Conservation (phyloP, 2,797 vertebrate species). For the Cynodonichthys magdalenae region DNA sequence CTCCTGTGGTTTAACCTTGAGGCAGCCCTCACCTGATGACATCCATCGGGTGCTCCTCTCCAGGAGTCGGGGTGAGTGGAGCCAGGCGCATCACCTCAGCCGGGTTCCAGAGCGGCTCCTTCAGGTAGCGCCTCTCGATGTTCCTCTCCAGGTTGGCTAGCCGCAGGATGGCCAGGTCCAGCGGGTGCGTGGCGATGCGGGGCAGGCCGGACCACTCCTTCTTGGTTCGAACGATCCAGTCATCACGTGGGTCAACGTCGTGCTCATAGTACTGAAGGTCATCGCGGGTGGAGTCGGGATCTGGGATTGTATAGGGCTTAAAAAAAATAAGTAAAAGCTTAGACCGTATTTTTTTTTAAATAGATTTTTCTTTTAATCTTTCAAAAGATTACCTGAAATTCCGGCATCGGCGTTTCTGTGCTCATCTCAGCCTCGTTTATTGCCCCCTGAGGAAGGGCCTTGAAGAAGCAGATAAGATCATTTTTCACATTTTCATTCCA, state of each 20-base stretch:
- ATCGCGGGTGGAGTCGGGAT: slow-evolving; percentile 87
- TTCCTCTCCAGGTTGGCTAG: slow-evolving; percentile 91
- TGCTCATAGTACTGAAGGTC: slow-evolving; percentile 94
- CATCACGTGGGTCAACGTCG: slow-evolving; percentile 85
- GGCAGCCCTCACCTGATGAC: slow-evolving; percentile 68
- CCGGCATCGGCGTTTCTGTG: slow-evolving; percentile 64
- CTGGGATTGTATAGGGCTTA: slow-evolving; percentile 89
- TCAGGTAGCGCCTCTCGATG: slow-evolving; percentile 92
- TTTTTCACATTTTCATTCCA: too few species aligned
- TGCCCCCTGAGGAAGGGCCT: slow-evolving; percentile 73
- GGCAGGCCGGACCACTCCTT: slow-evolving; percentile 86
- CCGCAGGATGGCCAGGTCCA: slow-evolving; percentile 90
- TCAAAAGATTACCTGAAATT: slow-evolving; percentile 76
- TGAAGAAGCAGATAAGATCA: slow-evolving; percentile 23
- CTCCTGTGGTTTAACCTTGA: not conserved
- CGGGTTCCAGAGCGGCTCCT: slow-evolving; percentile 92
- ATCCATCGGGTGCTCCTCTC: slow-evolving; percentile 79
- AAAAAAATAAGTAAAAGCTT: not conserved
- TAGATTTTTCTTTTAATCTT: not conserved
- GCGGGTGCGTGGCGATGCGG: slow-evolving; percentile 86
- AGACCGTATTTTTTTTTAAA: not conserved
- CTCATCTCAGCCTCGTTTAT: slow-evolving; percentile 65
- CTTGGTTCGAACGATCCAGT: slow-evolving; percentile 88
- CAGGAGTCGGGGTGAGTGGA: slow-evolving; percentile 74
- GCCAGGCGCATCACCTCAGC: slow-evolving; percentile 90